Base-by-base conservation (phyloP, 2,888 invertebrate genomes). In the Sympetrum striolatum region DNA sequence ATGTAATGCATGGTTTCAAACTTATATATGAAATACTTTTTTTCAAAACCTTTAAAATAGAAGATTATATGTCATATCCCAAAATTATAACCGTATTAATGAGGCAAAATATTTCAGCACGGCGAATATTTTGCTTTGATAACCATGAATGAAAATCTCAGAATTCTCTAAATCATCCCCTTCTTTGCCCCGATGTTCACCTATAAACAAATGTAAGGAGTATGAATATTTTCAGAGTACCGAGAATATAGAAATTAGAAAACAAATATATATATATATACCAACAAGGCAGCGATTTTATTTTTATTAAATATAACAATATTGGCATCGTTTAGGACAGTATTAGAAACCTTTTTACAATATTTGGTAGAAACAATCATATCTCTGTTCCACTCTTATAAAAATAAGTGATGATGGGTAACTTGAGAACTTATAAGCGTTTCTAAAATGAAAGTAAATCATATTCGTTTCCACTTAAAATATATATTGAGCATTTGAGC, bases 281-380 rank as follows among this genome's bases (percentile, higher is more conserved):
- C 86, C 86, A 64, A 60, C n/a, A 12, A 37, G 86, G 86, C 15
- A 86, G 53, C 37, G n/a, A n/a, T 35, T 86, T 35, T 64, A 86
- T 86, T 86, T 53, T 86, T 86, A 86, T 60, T 60, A 86, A 86
- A 86, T 86, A 86, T 86, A 86, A 86, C 86, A 64, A 73, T 73
- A 73, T 58, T 64, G 58, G 58, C 86, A 86, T 86, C 60, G 37
- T 60, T 86, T 37, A 35, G 25, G 60, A 60, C 60, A 86, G 37
- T 60, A 86, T 86, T 60, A 86, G 60, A 60, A 64, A 86, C 86
- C 58, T 64, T 60, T 35, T 86, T 60, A 37, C 64, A 86, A 60
- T 86, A 86, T 86, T 86, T 64, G 86, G 86, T 60, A 60, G 35
- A 86, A 86, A 86, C 60, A 86, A 37, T 31, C 31, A 31, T 37